These are phyloP conservation scores for Anabas testudineus DNA, from an alignment of 2,797 vertebrate species.

Conservation along the genomic window DNA sequence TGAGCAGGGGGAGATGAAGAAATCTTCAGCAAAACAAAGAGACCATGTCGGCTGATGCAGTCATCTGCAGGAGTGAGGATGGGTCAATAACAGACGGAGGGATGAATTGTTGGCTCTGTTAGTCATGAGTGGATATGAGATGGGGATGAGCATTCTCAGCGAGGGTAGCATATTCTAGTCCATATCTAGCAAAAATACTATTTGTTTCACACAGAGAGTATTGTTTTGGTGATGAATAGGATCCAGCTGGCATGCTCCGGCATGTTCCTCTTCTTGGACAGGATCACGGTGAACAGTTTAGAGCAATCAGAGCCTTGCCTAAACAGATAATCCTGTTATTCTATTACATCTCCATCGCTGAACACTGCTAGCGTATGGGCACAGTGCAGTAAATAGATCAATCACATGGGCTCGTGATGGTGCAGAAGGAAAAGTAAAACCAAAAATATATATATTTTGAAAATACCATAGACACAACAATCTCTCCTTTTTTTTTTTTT, in stretches of 20 bases:
- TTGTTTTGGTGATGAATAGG: conserved; percentile 61
- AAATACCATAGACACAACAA: conserved; percentile 17
- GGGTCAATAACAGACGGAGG: conserved; percentile 70
- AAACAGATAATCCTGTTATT: conserved; percentile 61
- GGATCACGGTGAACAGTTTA: conserved; percentile 41
- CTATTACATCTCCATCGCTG: conserved; percentile 34
- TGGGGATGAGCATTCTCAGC: conserved; percentile 43
- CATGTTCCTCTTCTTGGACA: conserved; percentile 38
- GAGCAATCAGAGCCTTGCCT: conserved; percentile 46
- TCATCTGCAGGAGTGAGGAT: conserved; percentile 48
- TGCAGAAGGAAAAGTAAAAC: conserved; percentile 8
- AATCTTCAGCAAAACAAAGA: conserved; percentile 59
- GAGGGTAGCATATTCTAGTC: conserved; percentile 46
- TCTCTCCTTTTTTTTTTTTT: conserved; percentile 34
- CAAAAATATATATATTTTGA: too few relatives aligned
- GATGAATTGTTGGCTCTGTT: conserved; percentile 60
- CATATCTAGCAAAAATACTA: conserved; percentile 47
- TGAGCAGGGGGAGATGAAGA: conserved; percentile 65
- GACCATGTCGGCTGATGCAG: conserved; percentile 44
- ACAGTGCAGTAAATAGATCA: conserved; percentile 48
- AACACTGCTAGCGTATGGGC: conserved; percentile 26
- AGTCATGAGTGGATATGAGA: conserved; percentile 52
- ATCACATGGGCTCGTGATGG: conserved; percentile 39
- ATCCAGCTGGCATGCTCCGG: conserved; percentile 48
- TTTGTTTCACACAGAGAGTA: conserved; percentile 59